Evolutionary conservation across 2,113 vertebrate genomes (phyloP).

Genomic region (Leucopternis melanops): DNA sequence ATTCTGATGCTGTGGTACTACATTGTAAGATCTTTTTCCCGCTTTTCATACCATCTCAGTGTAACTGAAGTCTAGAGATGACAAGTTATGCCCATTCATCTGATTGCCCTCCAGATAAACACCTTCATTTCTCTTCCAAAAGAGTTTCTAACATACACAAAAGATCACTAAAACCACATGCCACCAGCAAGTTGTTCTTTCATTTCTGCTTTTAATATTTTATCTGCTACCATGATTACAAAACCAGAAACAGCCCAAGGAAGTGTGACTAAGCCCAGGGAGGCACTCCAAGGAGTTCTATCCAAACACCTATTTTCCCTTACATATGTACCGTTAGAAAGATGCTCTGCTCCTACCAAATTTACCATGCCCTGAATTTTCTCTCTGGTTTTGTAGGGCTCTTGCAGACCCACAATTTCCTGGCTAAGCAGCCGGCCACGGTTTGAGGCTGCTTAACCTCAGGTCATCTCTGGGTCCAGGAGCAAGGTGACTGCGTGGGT

Average conservation of each 20-base stretch:
- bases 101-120: neutral
- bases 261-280: neutral
- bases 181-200: neutral
- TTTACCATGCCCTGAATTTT: too few relatives aligned
- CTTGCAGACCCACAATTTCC: too few relatives aligned
- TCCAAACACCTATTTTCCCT: neutral
- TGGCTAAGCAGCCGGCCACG: too few relatives aligned
- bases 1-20: neutral
- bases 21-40: neutral
- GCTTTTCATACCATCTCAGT: neutral
- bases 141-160: neutral
- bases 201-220: neutral
- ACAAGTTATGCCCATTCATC: neutral
- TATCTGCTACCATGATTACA: neutral
- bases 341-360: too few relatives aligned
- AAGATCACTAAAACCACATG: neutral
- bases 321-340: fast-evolving
- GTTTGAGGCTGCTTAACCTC: too few relatives aligned
- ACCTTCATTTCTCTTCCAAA: neutral
- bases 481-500: too few relatives aligned
- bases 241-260: neutral
- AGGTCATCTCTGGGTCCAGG: too few relatives aligned
- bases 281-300: neutral
- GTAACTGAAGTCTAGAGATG: neutral
- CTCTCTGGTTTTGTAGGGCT: too few relatives aligned